These are phyloP conservation scores for Eospalax fontanierii DNA, from an alignment of 2,797 vertebrate species.

Conservation along the genomic window DNA sequence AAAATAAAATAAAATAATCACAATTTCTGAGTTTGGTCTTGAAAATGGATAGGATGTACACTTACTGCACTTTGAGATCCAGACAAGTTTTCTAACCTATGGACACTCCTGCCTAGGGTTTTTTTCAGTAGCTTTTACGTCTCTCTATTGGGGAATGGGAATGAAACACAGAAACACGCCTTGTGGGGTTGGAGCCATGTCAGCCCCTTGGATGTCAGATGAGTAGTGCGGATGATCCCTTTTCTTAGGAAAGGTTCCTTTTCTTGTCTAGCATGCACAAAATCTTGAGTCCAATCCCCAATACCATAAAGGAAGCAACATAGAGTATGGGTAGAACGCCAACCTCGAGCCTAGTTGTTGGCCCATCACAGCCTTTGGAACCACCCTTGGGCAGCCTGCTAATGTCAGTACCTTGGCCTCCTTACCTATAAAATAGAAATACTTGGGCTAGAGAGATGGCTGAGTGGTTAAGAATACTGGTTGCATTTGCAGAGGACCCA, in stretches of 20 bases:
- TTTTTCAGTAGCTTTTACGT: background rate
- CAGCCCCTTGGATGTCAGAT: background rate
- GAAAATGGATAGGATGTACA: background rate
- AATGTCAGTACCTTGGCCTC: background rate
- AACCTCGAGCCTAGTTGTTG: background rate
- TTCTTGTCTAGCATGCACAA: background rate
- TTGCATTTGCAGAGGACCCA: too few species aligned
- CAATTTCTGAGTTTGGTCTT: background rate
- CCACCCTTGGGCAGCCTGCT: background rate
- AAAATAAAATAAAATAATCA: background rate
- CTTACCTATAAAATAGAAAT: background rate
- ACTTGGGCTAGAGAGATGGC: too few species aligned
- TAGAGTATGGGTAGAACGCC: background rate
- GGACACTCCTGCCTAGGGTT: background rate
- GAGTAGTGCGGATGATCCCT: background rate
- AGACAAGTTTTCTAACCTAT: background rate
- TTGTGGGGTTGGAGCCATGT: background rate
- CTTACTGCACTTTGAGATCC: background rate
- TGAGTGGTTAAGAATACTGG: too few species aligned
- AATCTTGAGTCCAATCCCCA: background rate
- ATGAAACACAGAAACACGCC: background rate
- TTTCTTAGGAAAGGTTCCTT: slow-evolving; percentile 1
- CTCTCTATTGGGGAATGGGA: background rate
- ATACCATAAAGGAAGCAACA: background rate
- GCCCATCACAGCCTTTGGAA: slow-evolving; percentile 4